Conservation (phyloP, 2,888 invertebrate genomes). For the Cheilosia soror region DNA sequence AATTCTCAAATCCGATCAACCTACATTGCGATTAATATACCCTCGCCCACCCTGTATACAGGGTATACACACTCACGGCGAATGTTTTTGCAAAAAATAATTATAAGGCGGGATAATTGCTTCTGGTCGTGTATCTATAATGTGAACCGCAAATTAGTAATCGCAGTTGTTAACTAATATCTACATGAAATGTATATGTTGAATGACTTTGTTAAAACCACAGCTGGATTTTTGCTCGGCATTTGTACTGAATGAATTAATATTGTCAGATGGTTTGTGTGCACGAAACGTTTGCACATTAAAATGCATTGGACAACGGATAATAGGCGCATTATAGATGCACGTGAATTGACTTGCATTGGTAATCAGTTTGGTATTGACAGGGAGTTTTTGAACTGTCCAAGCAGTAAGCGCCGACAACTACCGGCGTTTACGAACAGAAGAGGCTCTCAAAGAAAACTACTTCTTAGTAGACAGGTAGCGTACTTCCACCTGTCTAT, state of each 20-base stretch:
- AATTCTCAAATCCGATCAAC: constrained; percentile 27
- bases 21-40: constrained; percentile 38
- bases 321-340: constrained; percentile 54
- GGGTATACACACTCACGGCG: constrained; percentile 27
- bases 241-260: constrained; percentile 44
- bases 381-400: constrained; percentile 3
- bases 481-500: constrained; percentile 21
- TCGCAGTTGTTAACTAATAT: constrained; percentile 34
- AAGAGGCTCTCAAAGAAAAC: neutral
- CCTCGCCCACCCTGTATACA: constrained; percentile 20
- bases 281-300: constrained; percentile 58
- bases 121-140: constrained; percentile 27
- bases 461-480: constrained; percentile 18
- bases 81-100: constrained; percentile 28
- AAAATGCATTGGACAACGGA: constrained; percentile 66
- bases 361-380: constrained; percentile 52
- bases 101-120: constrained; percentile 36
- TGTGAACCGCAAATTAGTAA: constrained; percentile 48
- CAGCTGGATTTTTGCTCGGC: constrained; percentile 2
- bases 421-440: neutral
- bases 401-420: constrained; percentile 35
- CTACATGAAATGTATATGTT: neutral
- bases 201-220: constrained; percentile 3
- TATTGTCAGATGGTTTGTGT: constrained; percentile 46
- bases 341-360: constrained; percentile 54